A percentile compares a stretch with the other conserved stretches of the same genome.
phyloP scores from a whole-genome alignment of 2,113 vertebrate species.

The Phocoena sinus region DNA sequence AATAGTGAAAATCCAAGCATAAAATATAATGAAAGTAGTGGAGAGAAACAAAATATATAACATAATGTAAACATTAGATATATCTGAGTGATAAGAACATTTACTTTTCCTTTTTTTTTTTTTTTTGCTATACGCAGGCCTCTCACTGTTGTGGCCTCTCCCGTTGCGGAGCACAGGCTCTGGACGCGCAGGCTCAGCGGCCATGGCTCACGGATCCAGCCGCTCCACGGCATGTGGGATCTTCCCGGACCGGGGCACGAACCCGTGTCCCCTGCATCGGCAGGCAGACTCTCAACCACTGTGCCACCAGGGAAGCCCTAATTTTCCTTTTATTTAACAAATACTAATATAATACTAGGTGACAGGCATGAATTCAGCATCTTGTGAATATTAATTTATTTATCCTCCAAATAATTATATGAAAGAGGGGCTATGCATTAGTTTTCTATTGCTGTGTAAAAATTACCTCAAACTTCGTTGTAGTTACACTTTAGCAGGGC shows the following conservation, averaged over 20 bases:
- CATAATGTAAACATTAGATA: neutral
- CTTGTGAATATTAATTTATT: neutral
- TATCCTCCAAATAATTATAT: neutral
- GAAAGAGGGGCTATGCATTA: neutral
- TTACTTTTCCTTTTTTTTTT: neutral
- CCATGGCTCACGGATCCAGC: too few relatives aligned
- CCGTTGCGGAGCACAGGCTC: too few relatives aligned
- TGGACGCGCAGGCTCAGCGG: accelerated
- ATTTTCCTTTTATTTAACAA: neutral
- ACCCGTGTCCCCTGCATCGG: accelerated
- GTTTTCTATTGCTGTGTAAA: neutral
- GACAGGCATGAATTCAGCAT: neutral
- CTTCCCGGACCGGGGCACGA: too few relatives aligned
- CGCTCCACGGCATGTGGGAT: accelerated
- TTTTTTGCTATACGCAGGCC: accelerated
- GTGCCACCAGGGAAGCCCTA: too few relatives aligned
- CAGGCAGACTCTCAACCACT: too few relatives aligned
- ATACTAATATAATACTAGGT: neutral
- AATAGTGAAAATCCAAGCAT: neutral
- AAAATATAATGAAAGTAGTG: neutral
- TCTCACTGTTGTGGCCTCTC: too few relatives aligned
- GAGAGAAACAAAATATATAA: neutral
- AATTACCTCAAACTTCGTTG: neutral
- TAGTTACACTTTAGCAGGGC: neutral
- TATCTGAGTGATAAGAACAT: neutral